Percentiles rank a stretch among this genome's conserved stretches.
Evolutionary conservation across 1,140 invertebrate genomes (phyloP).

Genomic region (honey bee (Apis mellifera)): Amel_HAv3.1 CM009942.2:7919001-7919500

Average conservation of each 20-base stretch:
- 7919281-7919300: conserved; percentile 28
- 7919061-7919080: too few species aligned
- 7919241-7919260: conserved; percentile 6
- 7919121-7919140: too few species aligned
- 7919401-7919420: neutral
- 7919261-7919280: conserved; percentile 28
- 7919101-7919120: too few species aligned
- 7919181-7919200: neutral
- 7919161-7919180: too few species aligned
- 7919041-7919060: too few species aligned
- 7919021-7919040: too few species aligned
- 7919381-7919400: neutral
- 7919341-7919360: conserved; percentile 31
- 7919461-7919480: neutral
- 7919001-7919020: too few species aligned
- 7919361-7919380: conserved; percentile 5
- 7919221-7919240: conserved; percentile 22
- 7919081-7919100: too few species aligned
- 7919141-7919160: too few species aligned
- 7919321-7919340: conserved; percentile 20
- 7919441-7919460: neutral
- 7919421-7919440: neutral
- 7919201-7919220: neutral
- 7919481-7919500: neutral
- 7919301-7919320: conserved; percentile 22